Percentiles rank a stretch among this genome's conserved stretches.
phyloP scores from a whole-genome alignment of 2,797 vertebrate genomes.

The Acanthiza pusilla region DNA sequence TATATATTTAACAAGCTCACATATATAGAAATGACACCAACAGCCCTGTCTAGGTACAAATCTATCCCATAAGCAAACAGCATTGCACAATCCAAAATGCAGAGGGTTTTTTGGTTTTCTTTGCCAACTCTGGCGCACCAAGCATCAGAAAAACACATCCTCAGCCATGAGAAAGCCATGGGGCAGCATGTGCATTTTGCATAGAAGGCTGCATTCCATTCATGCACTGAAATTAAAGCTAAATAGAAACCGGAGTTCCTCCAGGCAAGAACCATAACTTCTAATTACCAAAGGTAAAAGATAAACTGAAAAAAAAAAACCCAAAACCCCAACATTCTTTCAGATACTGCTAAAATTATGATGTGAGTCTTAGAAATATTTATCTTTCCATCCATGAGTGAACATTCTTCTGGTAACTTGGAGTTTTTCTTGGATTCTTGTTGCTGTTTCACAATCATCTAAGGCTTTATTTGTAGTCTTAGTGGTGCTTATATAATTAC shows the following conservation, averaged over 20 bases:
- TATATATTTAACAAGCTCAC: not conserved
- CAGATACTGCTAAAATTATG: conserved; percentile 41
- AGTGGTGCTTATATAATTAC: conserved; percentile 36
- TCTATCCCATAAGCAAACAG: not conserved
- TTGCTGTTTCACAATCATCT: conserved; percentile 45
- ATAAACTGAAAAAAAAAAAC: conserved; percentile 44
- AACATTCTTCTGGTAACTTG: conserved; percentile 46
- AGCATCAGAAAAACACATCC: not conserved
- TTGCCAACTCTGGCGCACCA: not conserved
- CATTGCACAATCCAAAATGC: not conserved
- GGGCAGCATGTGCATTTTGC: not conserved
- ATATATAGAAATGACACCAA: not conserved
- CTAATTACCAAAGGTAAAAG: conserved; percentile 63
- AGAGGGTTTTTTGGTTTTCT: not conserved
- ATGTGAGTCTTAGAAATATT: conserved; percentile 56
- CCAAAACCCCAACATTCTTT: not conserved
- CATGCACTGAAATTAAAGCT: conserved; percentile 38
- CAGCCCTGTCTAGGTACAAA: not conserved
- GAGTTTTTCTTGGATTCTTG: conserved; percentile 50
- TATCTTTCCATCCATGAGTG: conserved; percentile 42
- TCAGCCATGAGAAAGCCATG: not conserved
- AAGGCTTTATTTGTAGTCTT: conserved; percentile 38
- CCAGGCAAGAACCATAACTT: conserved; percentile 41
- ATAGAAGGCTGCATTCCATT: conserved; percentile 17
- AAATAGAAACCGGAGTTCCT: conserved; percentile 54